These are phyloP conservation scores for Asobara japonica DNA, from an alignment of 1,140 invertebrate genomes.

Conservation along the genomic window DNA sequence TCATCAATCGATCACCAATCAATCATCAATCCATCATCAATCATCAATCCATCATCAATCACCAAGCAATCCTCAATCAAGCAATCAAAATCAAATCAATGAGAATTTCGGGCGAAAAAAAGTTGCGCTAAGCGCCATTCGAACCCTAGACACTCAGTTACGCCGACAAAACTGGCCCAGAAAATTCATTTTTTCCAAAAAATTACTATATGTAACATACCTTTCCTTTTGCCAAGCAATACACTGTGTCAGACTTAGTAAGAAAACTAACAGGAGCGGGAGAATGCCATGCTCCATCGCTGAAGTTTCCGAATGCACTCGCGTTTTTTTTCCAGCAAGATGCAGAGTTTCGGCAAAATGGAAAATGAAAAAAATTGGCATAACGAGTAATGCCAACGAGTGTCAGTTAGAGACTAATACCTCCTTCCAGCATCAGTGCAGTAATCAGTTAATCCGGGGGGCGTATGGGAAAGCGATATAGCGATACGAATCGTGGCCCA, in stretches of 20 bases:
- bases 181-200: too few species aligned
- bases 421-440: neutral
- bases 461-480: slow-evolving; percentile 31
- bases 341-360: neutral
- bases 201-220: too few species aligned
- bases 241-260: slow-evolving; percentile 16
- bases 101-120: too few species aligned
- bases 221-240: slow-evolving; percentile 39
- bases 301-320: neutral
- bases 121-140: too few species aligned
- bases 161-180: too few species aligned
- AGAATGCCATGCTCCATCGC: slow-evolving; percentile 10
- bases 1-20: too few species aligned
- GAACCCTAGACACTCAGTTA: too few species aligned
- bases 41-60: too few species aligned
- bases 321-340: neutral
- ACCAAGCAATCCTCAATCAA: too few species aligned
- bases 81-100: too few species aligned
- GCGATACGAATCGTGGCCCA: slow-evolving; percentile 34
- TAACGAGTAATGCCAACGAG: neutral
- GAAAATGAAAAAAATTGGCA: neutral
- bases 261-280: slow-evolving; percentile 22
- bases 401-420: slow-evolving; percentile 14
- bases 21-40: too few species aligned
- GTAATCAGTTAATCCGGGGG: slow-evolving; percentile 29